Evolutionary conservation across 2,113 vertebrate genomes (phyloP).

Genomic region (Catharus bicknelli): DNA sequence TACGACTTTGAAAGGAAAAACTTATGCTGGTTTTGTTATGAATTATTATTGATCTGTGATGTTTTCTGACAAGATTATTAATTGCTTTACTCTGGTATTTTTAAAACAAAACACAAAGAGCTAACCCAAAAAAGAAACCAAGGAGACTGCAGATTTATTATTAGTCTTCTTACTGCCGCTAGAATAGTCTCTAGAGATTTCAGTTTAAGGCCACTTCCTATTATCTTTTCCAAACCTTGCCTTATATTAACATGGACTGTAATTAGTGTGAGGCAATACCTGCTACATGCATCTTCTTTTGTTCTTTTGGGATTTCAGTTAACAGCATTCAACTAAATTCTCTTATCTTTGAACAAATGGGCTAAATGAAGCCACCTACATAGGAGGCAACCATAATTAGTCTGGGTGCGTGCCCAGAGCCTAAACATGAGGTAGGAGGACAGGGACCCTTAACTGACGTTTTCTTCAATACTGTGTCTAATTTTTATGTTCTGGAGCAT

Average conservation of each 20-base stretch:
- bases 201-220: background rate
- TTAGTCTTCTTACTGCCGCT: background rate
- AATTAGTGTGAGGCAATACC: background rate
- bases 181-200: background rate
- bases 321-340: background rate
- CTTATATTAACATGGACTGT: background rate
- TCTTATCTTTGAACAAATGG: background rate
- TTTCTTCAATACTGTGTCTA: background rate
- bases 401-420: background rate
- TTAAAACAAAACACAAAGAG: background rate
- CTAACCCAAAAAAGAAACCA: background rate
- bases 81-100: background rate
- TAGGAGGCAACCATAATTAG: background rate
- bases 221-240: background rate
- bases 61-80: background rate
- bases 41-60: background rate
- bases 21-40: background rate
- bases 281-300: background rate
- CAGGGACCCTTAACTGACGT: background rate
- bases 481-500: background rate
- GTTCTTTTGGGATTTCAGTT: background rate
- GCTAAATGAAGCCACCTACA: background rate
- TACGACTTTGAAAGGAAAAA: conserved; percentile 12
- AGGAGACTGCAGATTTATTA: background rate
- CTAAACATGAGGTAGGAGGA: background rate